A percentile compares a stretch with the other conserved stretches of the same genome.
phyloP scores from a whole-genome alignment of 1,140 invertebrate species.

The Luehdorfia chinensis region DNA sequence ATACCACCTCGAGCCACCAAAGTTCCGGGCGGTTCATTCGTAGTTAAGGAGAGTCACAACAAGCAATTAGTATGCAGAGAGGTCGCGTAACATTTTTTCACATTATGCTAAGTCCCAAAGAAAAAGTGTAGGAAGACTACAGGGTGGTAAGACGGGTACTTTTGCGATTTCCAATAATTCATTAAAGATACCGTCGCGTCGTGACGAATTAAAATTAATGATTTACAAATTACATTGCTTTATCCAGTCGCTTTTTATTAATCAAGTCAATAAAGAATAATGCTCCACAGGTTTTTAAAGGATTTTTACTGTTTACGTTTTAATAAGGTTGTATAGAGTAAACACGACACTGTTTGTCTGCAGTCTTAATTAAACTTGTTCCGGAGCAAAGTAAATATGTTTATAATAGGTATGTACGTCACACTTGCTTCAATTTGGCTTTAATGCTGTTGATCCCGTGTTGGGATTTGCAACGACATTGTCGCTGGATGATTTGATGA shows the following conservation, averaged over 20 bases:
- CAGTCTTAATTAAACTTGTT: conserved; percentile 12
- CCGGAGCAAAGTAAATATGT: conserved; percentile 2
- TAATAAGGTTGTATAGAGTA: conserved; percentile 23
- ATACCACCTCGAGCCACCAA: conserved; percentile 52
- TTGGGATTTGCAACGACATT: conserved; percentile 68
- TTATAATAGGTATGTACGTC: conserved; percentile 33
- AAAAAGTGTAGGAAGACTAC: conserved; percentile 61
- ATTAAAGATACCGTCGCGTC: conserved; percentile 65
- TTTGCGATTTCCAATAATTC: conserved; percentile 74
- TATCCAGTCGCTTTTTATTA: conserved; percentile 69
- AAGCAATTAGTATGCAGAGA: conserved; percentile 73
- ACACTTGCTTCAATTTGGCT: conserved; percentile 63
- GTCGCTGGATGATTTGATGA: conserved; percentile 71
- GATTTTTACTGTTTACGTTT: conserved; percentile 32
- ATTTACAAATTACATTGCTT: conserved; percentile 60
- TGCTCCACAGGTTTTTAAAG: too few species aligned
- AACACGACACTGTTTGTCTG: conserved; percentile 20
- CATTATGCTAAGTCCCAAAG: conserved; percentile 73
- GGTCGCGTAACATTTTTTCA: conserved; percentile 71
- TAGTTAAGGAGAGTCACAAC: conserved; percentile 61
- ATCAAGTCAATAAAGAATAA: too few species aligned
- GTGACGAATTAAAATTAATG: conserved; percentile 77
- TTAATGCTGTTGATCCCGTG: conserved; percentile 70
- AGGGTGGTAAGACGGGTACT: conserved; percentile 46
- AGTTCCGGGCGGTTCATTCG: conserved; percentile 53